Conservation (phyloP, 2,888 invertebrate species). For the Adelognathus sp. region DNA sequence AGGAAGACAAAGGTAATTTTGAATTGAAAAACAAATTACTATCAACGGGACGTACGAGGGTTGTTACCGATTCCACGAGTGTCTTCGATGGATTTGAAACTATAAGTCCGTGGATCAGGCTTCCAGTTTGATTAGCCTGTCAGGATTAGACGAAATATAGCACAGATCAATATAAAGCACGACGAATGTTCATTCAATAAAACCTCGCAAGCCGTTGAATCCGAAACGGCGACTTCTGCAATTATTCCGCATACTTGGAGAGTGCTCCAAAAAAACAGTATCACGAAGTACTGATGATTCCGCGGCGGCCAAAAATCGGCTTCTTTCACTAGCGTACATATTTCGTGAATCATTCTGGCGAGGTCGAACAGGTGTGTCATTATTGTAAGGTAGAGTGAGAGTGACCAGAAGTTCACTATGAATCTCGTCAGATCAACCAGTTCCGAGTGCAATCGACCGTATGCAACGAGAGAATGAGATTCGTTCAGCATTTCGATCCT, state of each 20-base stretch:
- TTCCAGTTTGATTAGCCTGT: constrained; percentile 46
- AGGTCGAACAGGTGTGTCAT: constrained; percentile 6
- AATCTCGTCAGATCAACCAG: constrained; percentile 9
- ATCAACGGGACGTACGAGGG: not conserved
- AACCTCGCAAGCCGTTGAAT: constrained; percentile 37
- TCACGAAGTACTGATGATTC: not conserved
- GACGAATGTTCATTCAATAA: not conserved
- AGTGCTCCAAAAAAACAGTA: constrained; percentile 9
- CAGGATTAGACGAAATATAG: not conserved
- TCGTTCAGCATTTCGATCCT: not conserved
- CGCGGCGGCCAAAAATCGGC: not conserved
- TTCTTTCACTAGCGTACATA: not conserved
- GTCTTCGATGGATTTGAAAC: constrained; percentile 3
- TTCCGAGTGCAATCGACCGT: constrained; percentile 12
- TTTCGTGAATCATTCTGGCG: not conserved
- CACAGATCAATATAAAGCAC: not conserved
- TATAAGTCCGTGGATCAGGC: constrained; percentile 34
- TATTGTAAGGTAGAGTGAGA: not conserved
- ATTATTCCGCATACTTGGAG: constrained; percentile 31
- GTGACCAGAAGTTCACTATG: constrained; percentile 8
- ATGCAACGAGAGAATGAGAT: not conserved
- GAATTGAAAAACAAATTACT: not conserved
- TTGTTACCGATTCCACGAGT: constrained; percentile 22
- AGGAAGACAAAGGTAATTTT: not conserved
- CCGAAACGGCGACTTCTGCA: constrained; percentile 34